phyloP scores from a whole-genome alignment of 2,113 vertebrate genomes.

The Puffinus mauretanicus region DNA sequence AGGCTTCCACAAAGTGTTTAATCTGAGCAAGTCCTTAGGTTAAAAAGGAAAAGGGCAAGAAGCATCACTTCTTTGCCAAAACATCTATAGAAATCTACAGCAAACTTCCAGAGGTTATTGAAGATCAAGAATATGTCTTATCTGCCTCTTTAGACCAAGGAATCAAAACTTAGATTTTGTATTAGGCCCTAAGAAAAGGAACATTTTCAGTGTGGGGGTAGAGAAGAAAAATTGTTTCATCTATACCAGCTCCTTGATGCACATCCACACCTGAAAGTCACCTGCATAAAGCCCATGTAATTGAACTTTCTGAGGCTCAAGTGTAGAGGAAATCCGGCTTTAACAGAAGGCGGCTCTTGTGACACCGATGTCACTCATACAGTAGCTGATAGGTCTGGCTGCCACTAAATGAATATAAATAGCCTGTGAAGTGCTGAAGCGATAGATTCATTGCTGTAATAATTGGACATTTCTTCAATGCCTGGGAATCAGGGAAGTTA shows the following conservation, averaged over 20 bases:
- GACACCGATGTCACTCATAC: background rate
- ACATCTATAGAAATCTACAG: slow-evolving; percentile 38
- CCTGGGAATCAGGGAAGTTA: background rate
- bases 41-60: background rate
- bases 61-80: slow-evolving; percentile 1
- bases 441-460: background rate
- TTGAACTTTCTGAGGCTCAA: background rate
- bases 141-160: background rate
- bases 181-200: background rate
- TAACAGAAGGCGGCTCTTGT: background rate
- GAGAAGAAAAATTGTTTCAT: background rate
- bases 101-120: slow-evolving; percentile 11
- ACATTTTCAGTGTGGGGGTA: background rate
- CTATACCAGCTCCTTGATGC: background rate
- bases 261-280: background rate
- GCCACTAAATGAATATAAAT: background rate
- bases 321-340: background rate
- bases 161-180: slow-evolving; percentile 11
- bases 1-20: background rate
- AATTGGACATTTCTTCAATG: background rate
- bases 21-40: background rate
- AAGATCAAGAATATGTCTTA: slow-evolving; percentile 4
- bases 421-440: background rate
- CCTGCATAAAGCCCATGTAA: background rate
- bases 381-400: background rate